These are phyloP conservation scores for Mustela nigripes DNA, from an alignment of 2,113 vertebrate genomes.

Conservation along the genomic window DNA sequence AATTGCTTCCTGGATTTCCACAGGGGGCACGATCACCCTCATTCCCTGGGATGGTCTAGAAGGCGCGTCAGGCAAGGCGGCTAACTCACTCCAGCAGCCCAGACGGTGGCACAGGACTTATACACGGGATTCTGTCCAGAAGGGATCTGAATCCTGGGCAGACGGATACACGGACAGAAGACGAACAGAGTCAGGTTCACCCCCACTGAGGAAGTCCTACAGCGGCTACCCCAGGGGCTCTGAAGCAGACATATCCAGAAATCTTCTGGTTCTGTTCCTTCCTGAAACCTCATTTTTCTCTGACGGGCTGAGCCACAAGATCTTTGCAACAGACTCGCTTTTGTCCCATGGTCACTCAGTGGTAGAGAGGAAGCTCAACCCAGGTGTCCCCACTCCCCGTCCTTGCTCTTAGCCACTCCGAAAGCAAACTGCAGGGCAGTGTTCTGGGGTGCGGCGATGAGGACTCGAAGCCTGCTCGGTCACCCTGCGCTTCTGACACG, in stretches of 20 bases:
- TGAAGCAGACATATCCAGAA: accelerated
- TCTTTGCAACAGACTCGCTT: neutral
- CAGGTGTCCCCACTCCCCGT: neutral
- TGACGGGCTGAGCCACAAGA: neutral
- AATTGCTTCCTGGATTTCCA: neutral
- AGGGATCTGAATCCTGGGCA: neutral
- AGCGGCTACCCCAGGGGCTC: accelerated
- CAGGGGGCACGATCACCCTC: neutral
- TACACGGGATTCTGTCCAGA: neutral
- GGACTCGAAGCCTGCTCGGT: neutral
- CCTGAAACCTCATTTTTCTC: neutral
- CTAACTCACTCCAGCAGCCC: neutral
- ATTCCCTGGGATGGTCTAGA: neutral
- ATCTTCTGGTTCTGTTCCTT: neutral
- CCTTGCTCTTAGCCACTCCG: neutral
- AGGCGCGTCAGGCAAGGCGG: neutral
- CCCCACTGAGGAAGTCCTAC: neutral
- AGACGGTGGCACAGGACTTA: neutral
- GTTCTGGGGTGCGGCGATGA: too few relatives aligned
- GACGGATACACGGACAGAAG: accelerated
- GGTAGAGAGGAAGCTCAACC: neutral
- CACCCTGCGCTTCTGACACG: neutral
- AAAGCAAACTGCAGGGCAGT: accelerated
- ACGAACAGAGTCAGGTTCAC: accelerated
- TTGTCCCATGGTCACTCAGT: accelerated